Evolutionary conservation across 2,888 invertebrate species (phyloP).

Genomic region (Gandaritis pyraliata): DNA sequence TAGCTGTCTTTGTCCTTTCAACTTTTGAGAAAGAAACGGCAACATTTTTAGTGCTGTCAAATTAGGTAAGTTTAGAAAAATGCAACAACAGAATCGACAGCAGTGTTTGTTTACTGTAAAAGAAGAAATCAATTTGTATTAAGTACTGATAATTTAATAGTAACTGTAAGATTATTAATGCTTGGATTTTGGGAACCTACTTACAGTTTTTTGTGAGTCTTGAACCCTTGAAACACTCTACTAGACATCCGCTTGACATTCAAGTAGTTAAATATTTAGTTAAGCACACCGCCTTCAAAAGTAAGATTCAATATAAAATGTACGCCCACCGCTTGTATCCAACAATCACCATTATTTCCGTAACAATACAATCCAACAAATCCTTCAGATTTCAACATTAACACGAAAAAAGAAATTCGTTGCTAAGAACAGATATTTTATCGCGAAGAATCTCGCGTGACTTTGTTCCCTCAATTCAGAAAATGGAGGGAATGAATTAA

Average conservation of each 20-base stretch:
- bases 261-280: neutral
- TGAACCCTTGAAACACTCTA: too few species aligned
- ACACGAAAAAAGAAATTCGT: constrained; percentile 34
- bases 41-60: too few species aligned
- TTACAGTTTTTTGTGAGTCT: too few species aligned
- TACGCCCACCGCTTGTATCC: constrained; percentile 20
- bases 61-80: too few species aligned
- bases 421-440: constrained; percentile 39
- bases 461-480: constrained; percentile 48
- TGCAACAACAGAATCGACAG: too few species aligned
- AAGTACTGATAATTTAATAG: too few species aligned
- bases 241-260: neutral
- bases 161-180: too few species aligned
- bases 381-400: constrained; percentile 32
- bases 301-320: constrained; percentile 15
- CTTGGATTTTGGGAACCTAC: too few species aligned
- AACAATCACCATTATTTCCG: constrained; percentile 31
- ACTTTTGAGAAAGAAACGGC: too few species aligned
- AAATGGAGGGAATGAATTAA: constrained; percentile 52
- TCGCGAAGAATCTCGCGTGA: constrained; percentile 47
- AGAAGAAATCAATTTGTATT: too few species aligned
- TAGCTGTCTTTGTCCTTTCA: too few species aligned
- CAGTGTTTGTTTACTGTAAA: too few species aligned
- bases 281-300: neutral
- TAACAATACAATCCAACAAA: constrained; percentile 33